A percentile compares a stretch with the other conserved stretches of the same genome.
These are phyloP conservation scores for Heteromormyrus szaboi DNA, from an alignment of 2,797 vertebrate genomes.

Conservation along the genomic window DNA sequence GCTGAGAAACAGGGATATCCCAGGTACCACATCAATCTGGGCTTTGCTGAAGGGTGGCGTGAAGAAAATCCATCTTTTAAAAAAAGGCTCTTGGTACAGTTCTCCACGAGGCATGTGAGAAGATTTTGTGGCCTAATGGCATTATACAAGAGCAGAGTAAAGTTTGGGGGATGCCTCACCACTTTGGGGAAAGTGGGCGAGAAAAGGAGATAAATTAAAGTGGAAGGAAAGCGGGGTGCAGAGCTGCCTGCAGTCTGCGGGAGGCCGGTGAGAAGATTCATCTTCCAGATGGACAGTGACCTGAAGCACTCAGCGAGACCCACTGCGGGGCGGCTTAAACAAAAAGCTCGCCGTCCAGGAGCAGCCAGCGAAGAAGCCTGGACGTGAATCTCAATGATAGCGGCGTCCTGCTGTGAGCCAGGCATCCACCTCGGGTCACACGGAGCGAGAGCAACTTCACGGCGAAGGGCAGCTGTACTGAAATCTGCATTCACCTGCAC, in stretches of 20 bases:
- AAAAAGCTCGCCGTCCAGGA: not conserved
- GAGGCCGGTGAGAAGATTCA: not conserved
- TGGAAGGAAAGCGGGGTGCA: not conserved
- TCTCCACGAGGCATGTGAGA: not conserved
- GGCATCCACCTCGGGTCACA: not conserved
- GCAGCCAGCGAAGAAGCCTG: not conserved
- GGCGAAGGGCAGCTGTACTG: not conserved
- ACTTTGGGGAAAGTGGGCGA: not conserved
- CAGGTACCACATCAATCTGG: not conserved
- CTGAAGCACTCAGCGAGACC: not conserved
- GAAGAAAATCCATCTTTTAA: not conserved
- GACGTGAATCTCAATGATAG: not conserved
- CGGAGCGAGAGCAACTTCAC: not conserved
- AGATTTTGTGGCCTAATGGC: not conserved
- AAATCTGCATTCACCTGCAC: not conserved
- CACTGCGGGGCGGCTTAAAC: not conserved
- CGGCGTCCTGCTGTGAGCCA: not conserved
- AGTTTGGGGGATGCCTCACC: not conserved
- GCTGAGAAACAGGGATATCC: not conserved
- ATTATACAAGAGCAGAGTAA: not conserved
- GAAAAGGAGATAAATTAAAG: not conserved
- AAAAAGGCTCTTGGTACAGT: not conserved
- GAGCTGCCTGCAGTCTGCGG: not conserved
- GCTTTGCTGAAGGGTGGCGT: not conserved
- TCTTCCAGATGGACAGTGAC: not conserved